These are phyloP conservation scores for Oncopodura yosiiana DNA, from an alignment of 1,140 invertebrate species.

Conservation along the genomic window DNA sequence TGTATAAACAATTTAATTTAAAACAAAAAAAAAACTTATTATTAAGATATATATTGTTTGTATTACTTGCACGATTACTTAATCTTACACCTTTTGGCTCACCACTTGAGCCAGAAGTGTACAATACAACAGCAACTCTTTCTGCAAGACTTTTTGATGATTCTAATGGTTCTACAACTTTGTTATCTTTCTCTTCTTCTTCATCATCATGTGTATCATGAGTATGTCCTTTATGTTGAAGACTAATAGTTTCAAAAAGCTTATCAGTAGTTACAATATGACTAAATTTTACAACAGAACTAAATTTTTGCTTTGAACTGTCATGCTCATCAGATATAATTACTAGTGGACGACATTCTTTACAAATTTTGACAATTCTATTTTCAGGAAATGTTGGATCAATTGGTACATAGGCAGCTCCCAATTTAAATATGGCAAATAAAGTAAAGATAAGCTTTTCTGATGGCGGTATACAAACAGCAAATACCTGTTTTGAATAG, in stretches of 20 bases:
- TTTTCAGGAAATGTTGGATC: conserved; percentile 63
- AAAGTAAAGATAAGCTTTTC: conserved; percentile 58
- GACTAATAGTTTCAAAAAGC: not conserved
- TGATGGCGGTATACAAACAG: conserved; percentile 63
- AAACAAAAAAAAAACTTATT: no score
- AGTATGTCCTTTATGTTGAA: not conserved
- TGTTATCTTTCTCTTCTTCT: not conserved
- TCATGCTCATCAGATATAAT: conserved; percentile 20
- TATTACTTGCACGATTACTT: not conserved
- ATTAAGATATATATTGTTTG: no score
- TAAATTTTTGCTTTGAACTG: conserved; percentile 19
- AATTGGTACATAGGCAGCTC: conserved; percentile 69
- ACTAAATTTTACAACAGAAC: conserved; percentile 1
- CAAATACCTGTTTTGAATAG: conserved; percentile 47
- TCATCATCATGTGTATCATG: not conserved
- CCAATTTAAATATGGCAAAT: conserved; percentile 66
- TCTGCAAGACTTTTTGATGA: conserved; percentile 6
- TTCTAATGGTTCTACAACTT: conserved; percentile 1
- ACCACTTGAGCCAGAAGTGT: conserved; percentile 88
- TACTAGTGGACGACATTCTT: conserved; percentile 35
- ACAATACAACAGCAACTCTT: conserved; percentile 61
- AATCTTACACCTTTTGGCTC: conserved; percentile 83
- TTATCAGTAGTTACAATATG: conserved; percentile 2
- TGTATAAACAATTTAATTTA: no score
- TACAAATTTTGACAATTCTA: conserved; percentile 63